Base-by-base conservation (phyloP, 2,797 vertebrate genomes). In the Orientallactaga sibirica region DNA sequence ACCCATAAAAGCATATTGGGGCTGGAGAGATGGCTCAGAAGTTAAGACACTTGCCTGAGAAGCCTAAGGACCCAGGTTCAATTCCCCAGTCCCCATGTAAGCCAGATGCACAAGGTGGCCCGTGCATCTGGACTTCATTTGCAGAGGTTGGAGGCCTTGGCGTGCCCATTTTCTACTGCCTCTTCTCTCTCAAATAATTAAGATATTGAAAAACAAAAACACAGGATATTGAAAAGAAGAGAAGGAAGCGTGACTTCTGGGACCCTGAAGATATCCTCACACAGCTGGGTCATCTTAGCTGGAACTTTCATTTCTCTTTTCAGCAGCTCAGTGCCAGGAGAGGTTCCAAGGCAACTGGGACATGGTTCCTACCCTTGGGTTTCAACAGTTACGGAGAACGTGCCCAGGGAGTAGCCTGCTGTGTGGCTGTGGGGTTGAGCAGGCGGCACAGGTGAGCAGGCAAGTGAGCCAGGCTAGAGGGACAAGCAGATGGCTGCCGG, bases 261-360 rank as follows among this genome's bases (percentile, higher is more conserved):
- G 90, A 12, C 33, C 18, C 25, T 27, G 24, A n/a, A 37, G 68
- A 22, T 18, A 2, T 37, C 77, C 68, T 48, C 14, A 66, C 8
- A 25, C 37, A 55, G 7, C n/a, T 24, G 75, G 10, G 55, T 2
- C 7, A 37, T 77, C 41, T 77, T 11, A 25, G 75, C 37, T n/a
- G 76, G 61, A 67, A 6, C 20, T 37, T 74, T 67, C 12, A 41
- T 16, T 85, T 22, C 20, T 33, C n/a, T n/a, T 10, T 43, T 43
- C 33, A 75, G 61, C 25, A n/a, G 25, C 66, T 83, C 37, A 84
- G 25, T 0, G 0, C 24, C 4, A 2, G 18, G 5, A 27, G 22
- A 62, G 20, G 37, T 43, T 86, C 62, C 1, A 0, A 76, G 41
- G 25, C 14, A n/a, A 33, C 27, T 0, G 3, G 27, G 19, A 29